Evolutionary conservation across 2,113 vertebrate genomes (phyloP).

Genomic region (Acinonyx jubatus): DNA sequence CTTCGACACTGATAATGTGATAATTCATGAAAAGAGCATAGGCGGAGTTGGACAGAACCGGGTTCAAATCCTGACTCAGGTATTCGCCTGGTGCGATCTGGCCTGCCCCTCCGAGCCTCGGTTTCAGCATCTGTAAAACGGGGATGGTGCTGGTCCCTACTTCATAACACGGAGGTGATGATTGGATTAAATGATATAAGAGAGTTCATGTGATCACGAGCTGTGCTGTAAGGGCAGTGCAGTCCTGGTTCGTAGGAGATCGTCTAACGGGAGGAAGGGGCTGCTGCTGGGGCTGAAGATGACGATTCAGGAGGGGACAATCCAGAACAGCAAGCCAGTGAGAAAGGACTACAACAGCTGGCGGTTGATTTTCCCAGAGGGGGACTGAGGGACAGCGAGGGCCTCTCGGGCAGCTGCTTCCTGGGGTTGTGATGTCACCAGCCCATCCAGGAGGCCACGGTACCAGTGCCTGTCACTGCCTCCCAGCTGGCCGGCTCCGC

Average conservation of each 20-base stretch:
- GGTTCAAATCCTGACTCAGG: not conserved
- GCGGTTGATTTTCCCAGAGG: conserved; percentile 80
- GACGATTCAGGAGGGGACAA: not conserved
- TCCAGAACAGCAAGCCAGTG: not conserved
- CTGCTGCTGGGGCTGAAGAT: not conserved
- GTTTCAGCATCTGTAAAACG: not conserved
- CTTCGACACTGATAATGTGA: not conserved
- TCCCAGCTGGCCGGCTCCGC: conserved; percentile 68
- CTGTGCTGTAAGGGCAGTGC: not conserved
- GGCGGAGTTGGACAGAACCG: not conserved
- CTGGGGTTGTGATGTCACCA: conserved; percentile 85
- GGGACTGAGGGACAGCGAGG: conserved; percentile 68
- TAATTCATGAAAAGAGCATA: not conserved
- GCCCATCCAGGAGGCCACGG: conserved; percentile 82
- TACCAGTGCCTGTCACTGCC: conserved; percentile 71
- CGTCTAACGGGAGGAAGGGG: not conserved
- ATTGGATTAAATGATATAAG: not conserved
- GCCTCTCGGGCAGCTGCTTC: conserved; percentile 86
- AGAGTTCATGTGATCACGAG: rapidly evolving
- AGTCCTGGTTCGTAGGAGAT: not conserved
- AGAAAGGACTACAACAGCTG: conserved; percentile 70
- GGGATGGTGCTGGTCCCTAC: not conserved
- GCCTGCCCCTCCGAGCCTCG: not conserved
- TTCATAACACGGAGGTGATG: not conserved
- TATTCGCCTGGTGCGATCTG: rapidly evolving